phyloP scores from a whole-genome alignment of 2,888 invertebrate species.

The Drymonia ruficornis region DNA sequence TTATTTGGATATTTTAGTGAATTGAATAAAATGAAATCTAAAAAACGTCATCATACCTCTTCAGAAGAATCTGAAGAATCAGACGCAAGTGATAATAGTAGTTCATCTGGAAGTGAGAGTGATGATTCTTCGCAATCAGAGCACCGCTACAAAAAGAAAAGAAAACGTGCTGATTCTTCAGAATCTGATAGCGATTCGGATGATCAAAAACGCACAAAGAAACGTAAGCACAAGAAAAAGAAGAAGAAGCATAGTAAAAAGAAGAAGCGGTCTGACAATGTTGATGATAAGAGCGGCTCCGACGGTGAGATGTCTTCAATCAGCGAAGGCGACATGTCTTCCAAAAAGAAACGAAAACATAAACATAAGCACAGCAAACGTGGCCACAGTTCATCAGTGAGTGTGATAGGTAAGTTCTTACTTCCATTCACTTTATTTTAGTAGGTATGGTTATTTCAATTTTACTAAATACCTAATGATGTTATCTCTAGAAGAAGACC shows the following conservation, averaged over 20 bases:
- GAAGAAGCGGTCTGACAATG: slow-evolving; percentile 68
- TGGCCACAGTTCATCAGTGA: slow-evolving; percentile 57
- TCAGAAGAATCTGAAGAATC: slow-evolving; percentile 76
- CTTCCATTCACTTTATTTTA: too few relatives aligned
- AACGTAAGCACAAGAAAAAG: slow-evolving; percentile 81
- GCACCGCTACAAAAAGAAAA: slow-evolving; percentile 76
- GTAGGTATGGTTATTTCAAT: too few relatives aligned
- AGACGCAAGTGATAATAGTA: slow-evolving; percentile 64
- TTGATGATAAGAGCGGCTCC: slow-evolving; percentile 52
- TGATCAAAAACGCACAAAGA: slow-evolving; percentile 70
- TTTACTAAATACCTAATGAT: too few relatives aligned
- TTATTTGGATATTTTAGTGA: background rate
- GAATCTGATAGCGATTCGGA: slow-evolving; percentile 75
- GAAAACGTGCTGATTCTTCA: slow-evolving; percentile 72
- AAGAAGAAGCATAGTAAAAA: slow-evolving; percentile 80
- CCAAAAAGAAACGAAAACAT: slow-evolving; percentile 75
- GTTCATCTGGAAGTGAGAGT: slow-evolving; percentile 73
- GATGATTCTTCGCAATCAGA: slow-evolving; percentile 70
- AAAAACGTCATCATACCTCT: slow-evolving; percentile 71
- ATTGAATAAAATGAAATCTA: slow-evolving; percentile 65
- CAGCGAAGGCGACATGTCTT: slow-evolving; percentile 72
- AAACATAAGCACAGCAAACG: slow-evolving; percentile 73
- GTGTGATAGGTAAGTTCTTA: slow-evolving; percentile 55
- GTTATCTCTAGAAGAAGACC: slow-evolving; percentile 44
- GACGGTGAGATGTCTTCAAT: slow-evolving; percentile 58